Conservation (phyloP, 2,888 invertebrate genomes). For the Volucella zonaria region DNA sequence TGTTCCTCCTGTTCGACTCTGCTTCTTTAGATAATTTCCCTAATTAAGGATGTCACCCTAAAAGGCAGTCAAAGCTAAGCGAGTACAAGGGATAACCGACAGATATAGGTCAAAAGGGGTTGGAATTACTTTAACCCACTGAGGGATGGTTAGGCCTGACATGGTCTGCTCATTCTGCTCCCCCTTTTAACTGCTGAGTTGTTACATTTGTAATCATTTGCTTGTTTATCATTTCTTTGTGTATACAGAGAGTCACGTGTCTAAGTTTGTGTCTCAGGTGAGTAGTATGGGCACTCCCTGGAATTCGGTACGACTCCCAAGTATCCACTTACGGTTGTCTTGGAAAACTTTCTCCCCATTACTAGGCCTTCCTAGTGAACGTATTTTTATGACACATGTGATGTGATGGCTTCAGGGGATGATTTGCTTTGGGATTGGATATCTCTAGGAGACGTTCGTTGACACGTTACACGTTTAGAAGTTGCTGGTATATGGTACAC, state of each 20-base stretch:
- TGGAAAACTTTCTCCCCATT: background rate
- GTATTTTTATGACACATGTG: constrained; percentile 42
- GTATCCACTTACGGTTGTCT: constrained; percentile 2
- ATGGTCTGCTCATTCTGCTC: constrained; percentile 5
- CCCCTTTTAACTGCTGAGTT: background rate
- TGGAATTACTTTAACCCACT: constrained; percentile 7
- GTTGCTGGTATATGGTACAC: too few species aligned
- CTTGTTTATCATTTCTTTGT: constrained; percentile 63
- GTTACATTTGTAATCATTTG: constrained; percentile 52
- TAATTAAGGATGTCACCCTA: constrained; percentile 67
- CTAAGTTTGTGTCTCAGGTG: constrained; percentile 30
- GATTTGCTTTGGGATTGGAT: too few species aligned
- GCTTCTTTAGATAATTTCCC: constrained; percentile 59
- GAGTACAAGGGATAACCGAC: constrained; percentile 47
- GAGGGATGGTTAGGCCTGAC: background rate
- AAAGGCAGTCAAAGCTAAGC: constrained; percentile 28
- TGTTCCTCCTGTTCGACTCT: background rate
- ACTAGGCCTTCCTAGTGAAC: background rate
- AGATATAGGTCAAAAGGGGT: constrained; percentile 70
- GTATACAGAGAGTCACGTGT: constrained; percentile 60
- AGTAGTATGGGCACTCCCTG: constrained; percentile 34
- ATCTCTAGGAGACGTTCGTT: too few species aligned
- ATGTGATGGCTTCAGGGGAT: background rate
- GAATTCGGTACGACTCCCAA: background rate
- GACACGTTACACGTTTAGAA: too few species aligned